Evolutionary conservation across 2,113 vertebrate genomes (phyloP).

Genomic region (Oxyruncus cristatus): DNA sequence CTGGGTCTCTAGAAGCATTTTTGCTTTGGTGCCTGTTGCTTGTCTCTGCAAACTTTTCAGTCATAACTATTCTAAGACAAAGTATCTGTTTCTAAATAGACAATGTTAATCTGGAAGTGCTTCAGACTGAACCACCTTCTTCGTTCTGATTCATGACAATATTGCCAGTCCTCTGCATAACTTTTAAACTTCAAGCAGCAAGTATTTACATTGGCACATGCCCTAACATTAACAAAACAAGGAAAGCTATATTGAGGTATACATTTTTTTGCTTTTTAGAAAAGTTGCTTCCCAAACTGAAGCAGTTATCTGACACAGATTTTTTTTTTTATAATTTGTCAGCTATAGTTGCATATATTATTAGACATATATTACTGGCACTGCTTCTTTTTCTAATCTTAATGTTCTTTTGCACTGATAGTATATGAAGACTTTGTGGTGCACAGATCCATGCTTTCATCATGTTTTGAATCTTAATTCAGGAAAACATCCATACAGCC

Average conservation of each 20-base stretch:
- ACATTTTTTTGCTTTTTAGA: background rate
- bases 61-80: background rate
- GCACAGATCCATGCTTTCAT: background rate
- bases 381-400: background rate
- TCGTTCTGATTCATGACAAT: background rate
- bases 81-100: background rate
- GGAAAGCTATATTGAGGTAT: background rate
- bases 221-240: background rate
- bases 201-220: background rate
- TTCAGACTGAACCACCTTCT: background rate
- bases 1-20: background rate
- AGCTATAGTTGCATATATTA: background rate
- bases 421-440: background rate
- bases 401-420: background rate
- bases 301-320: background rate
- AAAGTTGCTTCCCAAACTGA: background rate
- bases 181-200: background rate
- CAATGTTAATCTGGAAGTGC: background rate
- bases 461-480: background rate
- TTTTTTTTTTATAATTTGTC: background rate
- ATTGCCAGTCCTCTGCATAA: background rate
- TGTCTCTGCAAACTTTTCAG: background rate
- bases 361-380: background rate
- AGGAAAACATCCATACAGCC: background rate
- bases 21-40: background rate